A percentile compares a stretch with the other conserved stretches of the same genome.
Evolutionary conservation across 2,797 vertebrate species (phyloP).

Genomic region (Chiloscyllium punctatum): DNA sequence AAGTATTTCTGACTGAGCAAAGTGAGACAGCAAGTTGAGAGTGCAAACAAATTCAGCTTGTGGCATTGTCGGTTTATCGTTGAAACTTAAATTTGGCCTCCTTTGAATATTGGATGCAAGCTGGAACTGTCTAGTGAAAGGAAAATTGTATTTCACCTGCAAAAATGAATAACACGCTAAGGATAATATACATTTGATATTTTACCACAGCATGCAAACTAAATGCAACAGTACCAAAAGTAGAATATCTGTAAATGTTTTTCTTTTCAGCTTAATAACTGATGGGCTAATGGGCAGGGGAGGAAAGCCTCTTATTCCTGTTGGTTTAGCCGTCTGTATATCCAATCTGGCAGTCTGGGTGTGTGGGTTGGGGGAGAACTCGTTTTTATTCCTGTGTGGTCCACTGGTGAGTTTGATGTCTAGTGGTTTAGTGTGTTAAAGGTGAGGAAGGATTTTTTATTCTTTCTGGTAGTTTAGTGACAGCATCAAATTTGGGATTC

Average conservation of each 20-base stretch:
- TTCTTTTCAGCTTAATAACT: conserved; percentile 21
- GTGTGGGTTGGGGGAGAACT: conserved; percentile 14
- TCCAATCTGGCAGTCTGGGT: conserved; percentile 9
- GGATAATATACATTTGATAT: neutral
- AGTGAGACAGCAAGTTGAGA: neutral
- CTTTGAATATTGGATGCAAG: neutral
- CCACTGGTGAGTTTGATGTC: conserved; percentile 8
- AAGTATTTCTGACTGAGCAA: neutral
- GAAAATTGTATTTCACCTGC: neutral
- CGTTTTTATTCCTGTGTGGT: conserved; percentile 22
- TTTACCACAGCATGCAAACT: neutral
- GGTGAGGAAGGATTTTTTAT: conserved; percentile 29
- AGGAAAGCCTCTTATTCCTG: conserved; percentile 18
- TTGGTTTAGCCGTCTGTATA: conserved; percentile 14
- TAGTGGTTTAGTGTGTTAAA: conserved; percentile 32
- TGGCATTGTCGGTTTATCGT: neutral
- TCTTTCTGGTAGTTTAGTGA: conserved; percentile 6
- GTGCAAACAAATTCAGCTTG: neutral
- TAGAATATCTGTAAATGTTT: neutral
- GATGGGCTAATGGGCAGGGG: conserved; percentile 3
- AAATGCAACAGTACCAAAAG: neutral
- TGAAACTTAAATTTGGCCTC: neutral
- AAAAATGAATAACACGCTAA: neutral
- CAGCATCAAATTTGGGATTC: neutral
- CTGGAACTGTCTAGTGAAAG: neutral